A percentile compares a stretch with the other conserved stretches of the same genome.
These are phyloP conservation scores for Adela reaumurella DNA, from an alignment of 2,888 invertebrate genomes.

Conservation along the genomic window DNA sequence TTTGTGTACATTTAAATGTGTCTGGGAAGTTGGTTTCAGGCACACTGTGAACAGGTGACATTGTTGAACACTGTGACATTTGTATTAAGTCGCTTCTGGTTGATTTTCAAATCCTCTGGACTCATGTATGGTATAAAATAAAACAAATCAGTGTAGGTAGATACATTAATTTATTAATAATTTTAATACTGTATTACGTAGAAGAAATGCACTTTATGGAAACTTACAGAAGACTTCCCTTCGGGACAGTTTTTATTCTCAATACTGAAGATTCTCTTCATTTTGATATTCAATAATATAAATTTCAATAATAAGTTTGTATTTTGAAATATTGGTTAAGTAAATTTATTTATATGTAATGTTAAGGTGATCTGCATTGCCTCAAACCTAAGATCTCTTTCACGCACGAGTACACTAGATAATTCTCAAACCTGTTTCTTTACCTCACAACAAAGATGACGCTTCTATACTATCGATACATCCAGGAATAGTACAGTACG, in stretches of 20 bases:
- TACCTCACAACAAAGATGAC: slow-evolving; percentile 25
- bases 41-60: no score
- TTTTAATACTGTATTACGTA: slow-evolving; percentile 88
- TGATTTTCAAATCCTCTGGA: no score
- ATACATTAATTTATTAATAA: slow-evolving; percentile 59
- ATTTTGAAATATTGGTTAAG: neutral
- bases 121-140: no score
- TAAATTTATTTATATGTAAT: slow-evolving; percentile 12
- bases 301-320: slow-evolving; percentile 1
- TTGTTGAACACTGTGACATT: no score
- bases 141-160: slow-evolving; percentile 17
- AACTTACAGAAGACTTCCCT: slow-evolving; percentile 82
- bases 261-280: slow-evolving; percentile 34
- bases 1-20: no score
- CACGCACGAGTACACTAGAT: neutral
- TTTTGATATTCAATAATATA: slow-evolving; percentile 17
- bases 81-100: no score
- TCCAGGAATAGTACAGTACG: slow-evolving; percentile 22
- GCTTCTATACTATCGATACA: neutral
- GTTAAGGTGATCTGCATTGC: slow-evolving; percentile 55
- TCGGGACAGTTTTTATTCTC: slow-evolving; percentile 40
- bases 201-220: slow-evolving; percentile 87
- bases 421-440: slow-evolving; percentile 41
- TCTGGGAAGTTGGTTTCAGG: no score
- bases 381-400: slow-evolving; percentile 39